Conservation (phyloP, 92 coral and sea anemone genomes). For the Epizoanthus scotinus region DNA sequence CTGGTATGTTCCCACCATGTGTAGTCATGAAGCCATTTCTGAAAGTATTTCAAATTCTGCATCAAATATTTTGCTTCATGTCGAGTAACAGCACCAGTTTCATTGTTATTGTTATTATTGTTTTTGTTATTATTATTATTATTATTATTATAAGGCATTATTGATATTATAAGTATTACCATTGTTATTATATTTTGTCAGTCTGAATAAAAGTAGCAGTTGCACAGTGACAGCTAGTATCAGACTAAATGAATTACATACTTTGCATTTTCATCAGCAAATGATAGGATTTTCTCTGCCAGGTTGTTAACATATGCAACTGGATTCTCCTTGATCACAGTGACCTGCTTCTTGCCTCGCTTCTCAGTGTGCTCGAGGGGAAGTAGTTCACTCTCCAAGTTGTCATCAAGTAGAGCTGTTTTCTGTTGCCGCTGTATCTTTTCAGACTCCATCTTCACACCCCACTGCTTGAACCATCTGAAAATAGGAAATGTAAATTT, state of each 20-base stretch:
- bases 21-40: conserved; percentile 27
- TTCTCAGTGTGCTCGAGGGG: conserved; percentile 30
- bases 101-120: background rate
- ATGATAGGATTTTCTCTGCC: conserved; percentile 20
- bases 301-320: conserved; percentile 27
- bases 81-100: background rate
- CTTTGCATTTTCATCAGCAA: conserved; percentile 28
- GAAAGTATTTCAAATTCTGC: background rate
- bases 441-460: conserved; percentile 31
- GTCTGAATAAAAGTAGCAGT: background rate
- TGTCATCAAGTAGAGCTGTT: conserved; percentile 2
- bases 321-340: conserved; percentile 19
- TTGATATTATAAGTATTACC: background rate
- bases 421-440: conserved; percentile 22
- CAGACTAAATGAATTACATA: background rate
- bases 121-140: background rate
- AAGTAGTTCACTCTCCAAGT: conserved; percentile 9
- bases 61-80: too few relatives aligned
- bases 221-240: background rate
- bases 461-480: conserved; percentile 39
- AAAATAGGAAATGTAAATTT: background rate
- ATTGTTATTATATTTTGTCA: background rate
- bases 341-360: conserved; percentile 15
- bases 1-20: conserved; percentile 35
- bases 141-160: background rate